phyloP scores from a whole-genome alignment of 2,888 invertebrate genomes.

The Polylopha cassiicola region DNA sequence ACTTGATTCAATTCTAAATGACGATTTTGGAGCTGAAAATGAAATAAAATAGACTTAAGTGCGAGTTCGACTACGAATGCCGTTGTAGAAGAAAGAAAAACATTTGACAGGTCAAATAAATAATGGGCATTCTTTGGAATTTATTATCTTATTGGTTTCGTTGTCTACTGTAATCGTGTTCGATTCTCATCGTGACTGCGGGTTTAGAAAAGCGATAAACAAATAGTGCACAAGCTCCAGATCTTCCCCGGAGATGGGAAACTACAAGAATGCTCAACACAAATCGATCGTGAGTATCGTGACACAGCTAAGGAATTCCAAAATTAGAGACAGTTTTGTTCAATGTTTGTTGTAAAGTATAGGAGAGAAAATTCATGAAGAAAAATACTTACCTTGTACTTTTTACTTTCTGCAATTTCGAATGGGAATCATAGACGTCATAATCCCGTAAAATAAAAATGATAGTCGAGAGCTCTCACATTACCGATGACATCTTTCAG shows the following conservation, averaged over 20 bases:
- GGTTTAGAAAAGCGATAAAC: too few species aligned
- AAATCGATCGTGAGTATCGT: conserved; percentile 64
- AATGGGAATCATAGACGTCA: conserved; percentile 58
- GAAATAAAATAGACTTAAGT: neutral
- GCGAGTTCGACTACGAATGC: too few species aligned
- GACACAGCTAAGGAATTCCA: conserved; percentile 70
- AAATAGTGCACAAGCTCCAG: conserved; percentile 1
- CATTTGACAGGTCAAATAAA: too few species aligned
- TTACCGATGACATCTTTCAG: conserved; percentile 74
- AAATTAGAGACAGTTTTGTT: conserved; percentile 69
- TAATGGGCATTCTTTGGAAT: too few species aligned
- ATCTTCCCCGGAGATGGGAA: conserved; percentile 12
- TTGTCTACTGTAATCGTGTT: too few species aligned
- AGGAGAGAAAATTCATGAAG: conserved; percentile 25
- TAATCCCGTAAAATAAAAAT: conserved; percentile 66
- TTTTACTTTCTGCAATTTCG: conserved; percentile 52
- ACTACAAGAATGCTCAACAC: conserved; percentile 45
- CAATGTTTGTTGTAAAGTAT: conserved; percentile 29
- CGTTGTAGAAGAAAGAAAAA: too few species aligned
- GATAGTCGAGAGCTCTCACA: conserved; percentile 70
- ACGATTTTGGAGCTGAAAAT: conserved; percentile 12
- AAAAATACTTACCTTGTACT: conserved; percentile 50
- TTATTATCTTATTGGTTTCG: too few species aligned
- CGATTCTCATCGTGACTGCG: too few species aligned
- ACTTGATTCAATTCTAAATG: conserved; percentile 1